Evolutionary conservation across 2,888 invertebrate species (phyloP), one percentile per base, ranked within the genome.

Genomic region (Lithosia quadra): DNA sequence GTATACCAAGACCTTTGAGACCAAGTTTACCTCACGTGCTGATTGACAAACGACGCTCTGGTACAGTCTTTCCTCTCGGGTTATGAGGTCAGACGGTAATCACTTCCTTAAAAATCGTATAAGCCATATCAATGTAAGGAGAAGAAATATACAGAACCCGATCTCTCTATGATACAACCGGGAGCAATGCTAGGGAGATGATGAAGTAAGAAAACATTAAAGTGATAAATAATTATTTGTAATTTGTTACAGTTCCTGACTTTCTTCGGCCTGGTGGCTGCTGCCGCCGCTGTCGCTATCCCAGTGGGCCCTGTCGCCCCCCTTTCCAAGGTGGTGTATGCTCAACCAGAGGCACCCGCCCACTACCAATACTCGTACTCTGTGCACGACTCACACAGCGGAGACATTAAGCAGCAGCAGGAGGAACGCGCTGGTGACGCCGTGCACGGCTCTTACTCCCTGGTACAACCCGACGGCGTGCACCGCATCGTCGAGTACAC

Each of bases 401-500:
- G 95, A 7, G 95, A 95, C 82, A 82, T 94, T 76, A 95, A 95
- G 82, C 88, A 93, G 75, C 95, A 95, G 85, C 90, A 93, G 72
- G 95, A 95, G 77, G 78, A 87, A 60, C 94, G 95, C 77, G 76
- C 85, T 74, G 94, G 94, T 7, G 92, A 95, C 82, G 85, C 83
- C 72, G 93, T 95, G 34, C 93, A 92, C 57, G 95, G 95, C 71
- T 92, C 90, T 57, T 95, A 95, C 90, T 93, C 95, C 2, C 89
- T 95, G 24, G 86, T 95, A 49, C 95, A 95, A 71, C 94, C 94
- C 73, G 95, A 95, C 68, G 95, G 95, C 4, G 89, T 91, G 56
- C 89, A 86, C 79, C 91, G 95, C 72, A 90, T 94, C 72, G 95
- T 95, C 11, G 93, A 94, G 70, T 95, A 95, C 89, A 90, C 92